phyloP scores from a whole-genome alignment of 2,113 vertebrate species.

The Condylura cristata region DNA sequence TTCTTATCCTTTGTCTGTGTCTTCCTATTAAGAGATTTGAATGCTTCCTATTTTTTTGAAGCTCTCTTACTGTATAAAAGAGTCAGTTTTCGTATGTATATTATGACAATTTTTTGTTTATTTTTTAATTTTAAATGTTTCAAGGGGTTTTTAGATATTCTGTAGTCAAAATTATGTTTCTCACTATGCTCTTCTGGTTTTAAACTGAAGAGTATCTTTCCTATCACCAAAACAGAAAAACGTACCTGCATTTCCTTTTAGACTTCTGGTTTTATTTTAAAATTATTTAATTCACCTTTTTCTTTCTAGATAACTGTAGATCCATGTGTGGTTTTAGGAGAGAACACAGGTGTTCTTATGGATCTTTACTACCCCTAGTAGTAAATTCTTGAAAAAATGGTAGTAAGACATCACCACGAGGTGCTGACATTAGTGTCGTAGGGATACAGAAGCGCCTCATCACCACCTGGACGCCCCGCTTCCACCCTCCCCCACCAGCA shows the following conservation, averaged over 20 bases:
- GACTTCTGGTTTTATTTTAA: no score
- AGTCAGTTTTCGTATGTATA: background rate
- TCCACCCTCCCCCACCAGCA: no score
- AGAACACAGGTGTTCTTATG: no score
- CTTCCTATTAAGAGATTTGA: background rate
- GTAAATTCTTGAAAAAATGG: background rate
- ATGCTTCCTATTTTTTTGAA: background rate
- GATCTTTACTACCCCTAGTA: background rate
- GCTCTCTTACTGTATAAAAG: background rate
- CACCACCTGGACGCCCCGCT: no score
- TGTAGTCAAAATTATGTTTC: background rate
- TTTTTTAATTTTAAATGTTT: background rate
- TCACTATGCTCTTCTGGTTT: background rate
- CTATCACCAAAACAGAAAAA: background rate
- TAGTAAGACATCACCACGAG: background rate
- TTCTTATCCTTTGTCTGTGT: background rate
- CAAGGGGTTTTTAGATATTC: background rate
- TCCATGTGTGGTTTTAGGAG: no score
- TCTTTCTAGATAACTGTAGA: background rate
- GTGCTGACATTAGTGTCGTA: fast-evolving
- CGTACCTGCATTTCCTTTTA: background rate
- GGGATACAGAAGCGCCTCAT: no score
- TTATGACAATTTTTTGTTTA: background rate
- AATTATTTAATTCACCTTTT: background rate
- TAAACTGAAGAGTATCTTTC: background rate